Base-by-base conservation (phyloP, 2,113 vertebrate genomes). In the Takifugu bimaculatus region DNA sequence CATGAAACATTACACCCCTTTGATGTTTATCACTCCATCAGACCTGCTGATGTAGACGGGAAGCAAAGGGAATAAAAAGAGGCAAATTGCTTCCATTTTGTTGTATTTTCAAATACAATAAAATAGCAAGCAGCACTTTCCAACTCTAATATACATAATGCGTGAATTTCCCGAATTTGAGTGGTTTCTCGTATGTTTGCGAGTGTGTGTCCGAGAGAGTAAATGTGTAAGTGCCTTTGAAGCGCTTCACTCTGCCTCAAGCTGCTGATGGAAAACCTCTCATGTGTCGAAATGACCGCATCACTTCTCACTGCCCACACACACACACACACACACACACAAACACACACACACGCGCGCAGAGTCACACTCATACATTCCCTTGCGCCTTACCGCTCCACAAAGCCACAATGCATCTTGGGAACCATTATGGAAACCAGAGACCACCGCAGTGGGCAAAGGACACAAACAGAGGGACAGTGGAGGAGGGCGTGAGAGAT, bases 371-470 rank as follows among this genome's bases (percentile, higher is more conserved):
- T n/a, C 65, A 52, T 69, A 59, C 72, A 65, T 62, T 75, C 74
- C 65, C 82, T 72, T 71, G 52, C 57, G 63, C 68, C 50, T 76
- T 60, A 74, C 72, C 60, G 69, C 78, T 83, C 83, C 86, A 83
- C 80, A 86, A 86, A 88, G 88, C 90, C 91, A 91, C 89, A 91
- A 43, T 87, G 90, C 90, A 92, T 91, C 90, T 85, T 90, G 91
- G 90, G 90, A 90, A 90, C 90, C 89, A 91, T 91, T 91, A 91
- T 81, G 82, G 90, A 90, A 92, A 92, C 85, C 81, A 61, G 90
- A 91, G 90, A 91, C 79, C 82, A 89, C 87, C 89, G 60, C 88
- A 89, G 83, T 78, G 84, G 81, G 78, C 84, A 87, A 82, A 87
- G 86, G 87, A 90, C 87, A 89, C 90, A 90, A 90, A 91, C 88